Conservation (phyloP, 2,113 vertebrate species). For the Cettia cetti region DNA sequence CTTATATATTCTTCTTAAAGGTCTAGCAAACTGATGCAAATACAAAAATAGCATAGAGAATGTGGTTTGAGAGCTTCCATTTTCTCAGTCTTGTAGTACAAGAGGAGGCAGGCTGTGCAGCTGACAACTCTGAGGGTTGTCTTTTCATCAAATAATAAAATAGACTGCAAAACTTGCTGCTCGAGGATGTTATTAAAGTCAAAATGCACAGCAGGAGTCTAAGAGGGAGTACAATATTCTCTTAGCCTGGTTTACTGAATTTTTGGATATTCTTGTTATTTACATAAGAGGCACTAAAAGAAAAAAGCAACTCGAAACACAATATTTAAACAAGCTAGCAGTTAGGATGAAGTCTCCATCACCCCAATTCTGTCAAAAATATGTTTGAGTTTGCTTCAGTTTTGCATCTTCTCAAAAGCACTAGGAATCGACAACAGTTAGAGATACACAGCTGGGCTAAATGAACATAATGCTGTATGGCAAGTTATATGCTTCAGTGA, state of each 20-base stretch:
- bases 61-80: background rate
- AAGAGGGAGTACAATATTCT: background rate
- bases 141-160: background rate
- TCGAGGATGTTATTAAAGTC: background rate
- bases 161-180: background rate
- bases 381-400: background rate
- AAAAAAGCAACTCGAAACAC: background rate
- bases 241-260: background rate
- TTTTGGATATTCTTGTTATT: background rate
- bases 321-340: background rate
- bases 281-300: background rate
- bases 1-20: background rate
- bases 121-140: background rate
- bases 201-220: background rate
- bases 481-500: slow-evolving; percentile 22
- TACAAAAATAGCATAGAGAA: background rate
- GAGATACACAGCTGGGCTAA: background rate
- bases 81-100: background rate
- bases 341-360: background rate
- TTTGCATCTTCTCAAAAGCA: background rate
- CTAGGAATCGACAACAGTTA: background rate
- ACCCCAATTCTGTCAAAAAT: background rate
- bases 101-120: background rate
- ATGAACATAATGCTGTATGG: background rate
- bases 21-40: background rate